phyloP scores from a whole-genome alignment of 2,888 invertebrate species.

The Gibbula magus region DNA sequence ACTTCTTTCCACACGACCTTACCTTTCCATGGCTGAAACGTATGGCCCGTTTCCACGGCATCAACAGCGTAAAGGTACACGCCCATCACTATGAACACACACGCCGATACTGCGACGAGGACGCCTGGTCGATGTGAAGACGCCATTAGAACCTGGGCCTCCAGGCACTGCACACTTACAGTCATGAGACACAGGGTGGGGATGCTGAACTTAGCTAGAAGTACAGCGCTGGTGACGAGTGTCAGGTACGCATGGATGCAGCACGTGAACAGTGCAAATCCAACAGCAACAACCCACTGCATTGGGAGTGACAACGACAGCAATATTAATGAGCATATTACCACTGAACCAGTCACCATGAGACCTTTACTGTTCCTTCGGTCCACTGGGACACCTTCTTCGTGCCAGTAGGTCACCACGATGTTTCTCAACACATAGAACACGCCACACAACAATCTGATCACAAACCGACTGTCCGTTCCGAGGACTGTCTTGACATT shows the following conservation, averaged over 20 bases:
- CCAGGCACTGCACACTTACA: background rate
- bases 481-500: constrained; percentile 27
- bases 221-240: background rate
- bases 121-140: background rate
- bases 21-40: constrained; percentile 18
- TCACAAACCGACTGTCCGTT: constrained; percentile 36
- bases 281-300: constrained; percentile 38
- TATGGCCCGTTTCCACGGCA: constrained; percentile 23
- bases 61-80: constrained; percentile 26
- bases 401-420: constrained; percentile 40
- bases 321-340: constrained; percentile 27
- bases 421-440: constrained; percentile 45
- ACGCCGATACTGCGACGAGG: constrained; percentile 26
- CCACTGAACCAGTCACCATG: constrained; percentile 26
- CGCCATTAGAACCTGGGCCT: background rate
- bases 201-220: background rate
- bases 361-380: constrained; percentile 29
- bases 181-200: background rate
- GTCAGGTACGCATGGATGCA: constrained; percentile 24
- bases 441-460: constrained; percentile 41
- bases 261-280: constrained; percentile 39
- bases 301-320: constrained; percentile 34
- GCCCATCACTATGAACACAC: constrained; percentile 23
- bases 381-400: constrained; percentile 35
- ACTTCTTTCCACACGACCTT: constrained; percentile 8